Evolutionary conservation across 2,113 vertebrate species (phyloP), one percentile per base, ranked within the genome.

Genomic region (Mellivora capensis): DNA sequence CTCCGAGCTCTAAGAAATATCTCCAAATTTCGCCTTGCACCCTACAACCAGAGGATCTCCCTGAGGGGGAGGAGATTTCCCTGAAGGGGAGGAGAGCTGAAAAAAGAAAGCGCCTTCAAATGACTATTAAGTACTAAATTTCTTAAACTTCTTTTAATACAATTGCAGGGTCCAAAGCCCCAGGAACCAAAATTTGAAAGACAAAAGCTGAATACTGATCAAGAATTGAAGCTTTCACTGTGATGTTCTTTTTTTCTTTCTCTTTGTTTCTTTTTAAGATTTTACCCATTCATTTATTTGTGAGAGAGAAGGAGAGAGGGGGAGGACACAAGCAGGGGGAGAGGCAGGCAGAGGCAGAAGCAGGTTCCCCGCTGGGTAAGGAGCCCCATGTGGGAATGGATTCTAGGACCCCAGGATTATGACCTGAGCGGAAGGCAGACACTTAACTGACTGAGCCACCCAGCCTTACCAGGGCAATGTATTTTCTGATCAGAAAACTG

Each of bases 111-210:
- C 67, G 80, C 27, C 13, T 72, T 74, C 44, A 81, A 27, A 31
- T 80, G 31, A 87, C 47, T 69, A 4, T 47, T 88, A 82, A 96
- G 76, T 37, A 77, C 37, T 69, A 79, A 91, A 57, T 79, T 74
- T 21, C 52, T 77, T 82, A 49, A 77, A 64, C 29, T 91, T 93
- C 29, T 42, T 90, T 96, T 85, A 85, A 59, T 85, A 64, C 27
- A 88, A 2, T 34, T 74, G 34, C 59, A 59, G 25, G 29, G 13
- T 82, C 69, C 72, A 71, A 95, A 64, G 54, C 17, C 18, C 31
- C 18, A 44, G 57, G 59, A 76, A 91, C 29, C 62, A 94, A 96
- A 85, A 72, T 79, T 54, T 94, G 42, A 79, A 96, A 95, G 25
- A 39, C 77, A 79, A 96, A 90, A 82, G 31, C 87, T 83, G 71